Conservation (phyloP, 2,888 invertebrate genomes). For the Luperina testacea region DNA sequence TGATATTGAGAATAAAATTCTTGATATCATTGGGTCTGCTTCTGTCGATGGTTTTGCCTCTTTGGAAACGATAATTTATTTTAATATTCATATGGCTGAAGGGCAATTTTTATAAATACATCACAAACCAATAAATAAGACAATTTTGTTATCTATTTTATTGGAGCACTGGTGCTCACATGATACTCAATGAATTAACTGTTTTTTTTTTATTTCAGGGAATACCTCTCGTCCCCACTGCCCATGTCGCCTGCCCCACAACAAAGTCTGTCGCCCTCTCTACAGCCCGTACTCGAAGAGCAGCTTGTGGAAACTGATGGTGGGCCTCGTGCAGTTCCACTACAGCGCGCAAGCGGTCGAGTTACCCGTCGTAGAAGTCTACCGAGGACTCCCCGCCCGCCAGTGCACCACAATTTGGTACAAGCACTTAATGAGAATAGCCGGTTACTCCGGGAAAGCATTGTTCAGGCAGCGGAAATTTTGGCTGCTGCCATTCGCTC, state of each 20-base stretch:
- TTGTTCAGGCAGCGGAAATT: not conserved
- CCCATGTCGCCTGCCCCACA: not conserved
- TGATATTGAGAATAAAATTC: too few species aligned
- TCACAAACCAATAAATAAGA: too few species aligned
- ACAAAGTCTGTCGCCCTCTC: not conserved
- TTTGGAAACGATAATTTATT: too few species aligned
- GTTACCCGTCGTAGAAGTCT: not conserved
- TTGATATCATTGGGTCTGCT: too few species aligned
- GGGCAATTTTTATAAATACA: too few species aligned
- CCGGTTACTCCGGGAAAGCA: not conserved
- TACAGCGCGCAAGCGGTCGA: not conserved
- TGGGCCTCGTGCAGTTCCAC: not conserved
- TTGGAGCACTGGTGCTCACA: too few species aligned
- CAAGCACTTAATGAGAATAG: not conserved
- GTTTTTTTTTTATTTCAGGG: too few species aligned
- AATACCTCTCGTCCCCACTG: not conserved
- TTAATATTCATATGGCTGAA: too few species aligned
- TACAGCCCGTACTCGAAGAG: not conserved
- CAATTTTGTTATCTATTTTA: too few species aligned
- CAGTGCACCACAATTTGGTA: not conserved
- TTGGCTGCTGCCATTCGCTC: not conserved
- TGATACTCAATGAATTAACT: too few species aligned
- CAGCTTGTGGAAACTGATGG: not conserved
- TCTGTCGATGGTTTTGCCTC: too few species aligned
- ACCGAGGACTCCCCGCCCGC: not conserved